A percentile compares a stretch with the other conserved stretches of the same genome.
Evolutionary conservation across 2,797 vertebrate genomes (phyloP).

Genomic region (Poecilia gillii): DNA sequence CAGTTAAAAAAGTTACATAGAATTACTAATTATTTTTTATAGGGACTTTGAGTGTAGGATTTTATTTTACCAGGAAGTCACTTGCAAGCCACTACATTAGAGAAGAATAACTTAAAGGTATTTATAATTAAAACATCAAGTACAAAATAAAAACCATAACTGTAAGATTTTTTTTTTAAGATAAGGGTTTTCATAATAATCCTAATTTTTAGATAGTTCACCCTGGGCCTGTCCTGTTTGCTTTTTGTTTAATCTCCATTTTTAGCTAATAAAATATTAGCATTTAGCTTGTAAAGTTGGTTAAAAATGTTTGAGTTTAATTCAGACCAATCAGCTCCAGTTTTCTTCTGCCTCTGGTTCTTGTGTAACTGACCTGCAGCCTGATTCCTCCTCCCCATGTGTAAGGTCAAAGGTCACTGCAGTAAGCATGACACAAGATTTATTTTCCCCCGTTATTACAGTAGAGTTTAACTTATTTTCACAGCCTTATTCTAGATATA

Average conservation of each 20-base stretch:
- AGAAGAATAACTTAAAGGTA: background rate
- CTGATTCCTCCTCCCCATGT: background rate
- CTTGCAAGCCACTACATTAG: background rate
- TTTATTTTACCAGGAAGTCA: background rate
- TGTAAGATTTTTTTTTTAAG: background rate
- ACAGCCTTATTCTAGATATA: slow-evolving; percentile 59
- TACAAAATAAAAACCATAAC: background rate
- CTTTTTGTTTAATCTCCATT: background rate
- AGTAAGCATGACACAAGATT: background rate
- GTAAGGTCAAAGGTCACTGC: slow-evolving; percentile 34
- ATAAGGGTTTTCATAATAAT: background rate
- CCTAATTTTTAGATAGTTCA: background rate
- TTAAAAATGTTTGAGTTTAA: background rate
- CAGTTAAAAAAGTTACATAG: background rate
- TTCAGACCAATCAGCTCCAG: background rate
- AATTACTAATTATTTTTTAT: background rate
- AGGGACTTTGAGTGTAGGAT: background rate
- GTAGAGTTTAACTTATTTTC: background rate
- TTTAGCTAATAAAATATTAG: background rate
- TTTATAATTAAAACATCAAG: background rate
- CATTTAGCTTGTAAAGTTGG: background rate
- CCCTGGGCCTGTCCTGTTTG: background rate
- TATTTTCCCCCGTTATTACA: too few relatives aligned
- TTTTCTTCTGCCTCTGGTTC: background rate
- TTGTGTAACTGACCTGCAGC: background rate